These are phyloP conservation scores for Philypnodon macrostomus DNA, from an alignment of 2,797 vertebrate genomes.

Conservation along the genomic window DNA sequence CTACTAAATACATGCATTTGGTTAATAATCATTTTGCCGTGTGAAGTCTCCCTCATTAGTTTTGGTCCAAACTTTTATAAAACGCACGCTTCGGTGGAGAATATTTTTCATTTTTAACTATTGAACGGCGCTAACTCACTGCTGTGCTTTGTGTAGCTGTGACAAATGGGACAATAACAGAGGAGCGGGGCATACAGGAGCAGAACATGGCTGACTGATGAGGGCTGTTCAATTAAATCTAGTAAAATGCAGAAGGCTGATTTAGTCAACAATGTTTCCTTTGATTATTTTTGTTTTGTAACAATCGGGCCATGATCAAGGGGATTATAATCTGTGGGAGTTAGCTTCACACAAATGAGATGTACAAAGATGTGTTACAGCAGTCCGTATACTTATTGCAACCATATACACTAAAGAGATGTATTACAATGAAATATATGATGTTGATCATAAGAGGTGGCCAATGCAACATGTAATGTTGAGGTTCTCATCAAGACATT, in stretches of 20 bases:
- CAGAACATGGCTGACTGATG: slow-evolving; percentile 7
- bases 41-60: background rate
- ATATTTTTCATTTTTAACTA: background rate
- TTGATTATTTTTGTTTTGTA: slow-evolving; percentile 34
- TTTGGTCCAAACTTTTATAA: background rate
- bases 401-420: too few species aligned
- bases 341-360: slow-evolving; percentile 26
- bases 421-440: too few species aligned
- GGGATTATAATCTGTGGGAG: slow-evolving; percentile 43
- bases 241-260: slow-evolving; percentile 15
- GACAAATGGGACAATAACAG: slow-evolving; percentile 1
- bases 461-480: too few species aligned
- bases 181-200: background rate
- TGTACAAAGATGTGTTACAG: slow-evolving; percentile 25
- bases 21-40: too few species aligned
- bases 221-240: slow-evolving; percentile 22
- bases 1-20: too few species aligned
- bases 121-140: background rate
- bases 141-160: background rate
- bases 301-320: slow-evolving; percentile 41
- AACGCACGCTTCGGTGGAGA: background rate
- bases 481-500: too few species aligned
- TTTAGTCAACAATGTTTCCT: slow-evolving; percentile 24
- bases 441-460: too few species aligned
- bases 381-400: slow-evolving; percentile 7